Evolutionary conservation across 1,140 invertebrate genomes (phyloP), one percentile per base, ranked within the genome.

Genomic region (Panulirus ornatus): DNA sequence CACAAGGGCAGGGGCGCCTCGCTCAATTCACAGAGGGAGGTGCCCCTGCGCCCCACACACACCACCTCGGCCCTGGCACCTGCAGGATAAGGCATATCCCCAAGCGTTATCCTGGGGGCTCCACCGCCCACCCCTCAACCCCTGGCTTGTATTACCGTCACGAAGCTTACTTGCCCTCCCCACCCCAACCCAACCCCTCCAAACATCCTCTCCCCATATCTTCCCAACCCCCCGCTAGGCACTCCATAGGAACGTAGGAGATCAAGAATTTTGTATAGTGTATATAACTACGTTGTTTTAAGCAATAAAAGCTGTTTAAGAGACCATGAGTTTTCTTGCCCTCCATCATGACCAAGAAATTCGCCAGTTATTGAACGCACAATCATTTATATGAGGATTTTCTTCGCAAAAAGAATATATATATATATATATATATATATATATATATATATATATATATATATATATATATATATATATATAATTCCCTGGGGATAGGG

Each of bases 301-400:
- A 90, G 88, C 88, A 90, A 90, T 90, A 90, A 90, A 90, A 90
- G 88, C 88, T 90, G 88, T 90, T 90, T 90, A 90, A 90, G 88
- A 90, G 81, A 90, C 11, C 11, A 19, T 30, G 30, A 51, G 14
- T 76, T 76, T 63, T n/a, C 36, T 70, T 27, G 42, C 47, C 0
- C 6, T 19, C 27, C 27, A 11, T 34, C 11, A 63, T 34, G 22
- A 34, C 14, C 22, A 36, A 0, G 11, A 14, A 47, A 6, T 54
- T 14, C n/a, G 6, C 2, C 36, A 30, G 5, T 30, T 47, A n/a
- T 14, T 3, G 11, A n/a, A 22, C 22, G 19, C 8, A 44, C 8
- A 30, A 44, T 79, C 8, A 38, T 2, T 38, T 40, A 47, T 38
- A 27, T 44, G 19, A n/a, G 38, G 8, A 40, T 16, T 34, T 78